These are phyloP conservation scores for Peromyscus nudipes DNA, from an alignment of 2,797 vertebrate genomes.

Conservation along the genomic window DNA sequence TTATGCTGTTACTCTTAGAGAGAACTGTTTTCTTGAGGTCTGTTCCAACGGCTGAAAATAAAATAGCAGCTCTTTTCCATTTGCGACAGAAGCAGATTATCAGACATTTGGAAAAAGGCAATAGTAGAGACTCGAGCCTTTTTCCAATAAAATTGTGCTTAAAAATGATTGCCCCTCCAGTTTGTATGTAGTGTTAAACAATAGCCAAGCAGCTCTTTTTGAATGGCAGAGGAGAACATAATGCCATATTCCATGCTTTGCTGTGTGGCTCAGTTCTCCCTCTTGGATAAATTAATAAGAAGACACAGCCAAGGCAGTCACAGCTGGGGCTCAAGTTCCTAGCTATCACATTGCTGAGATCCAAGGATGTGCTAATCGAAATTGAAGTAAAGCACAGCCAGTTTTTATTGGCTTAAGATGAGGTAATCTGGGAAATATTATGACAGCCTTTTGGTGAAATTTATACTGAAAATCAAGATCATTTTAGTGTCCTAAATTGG, in stretches of 20 bases:
- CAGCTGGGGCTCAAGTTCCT: conserved; percentile 14
- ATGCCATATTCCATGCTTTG: neutral
- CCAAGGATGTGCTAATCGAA: neutral
- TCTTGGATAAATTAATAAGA: conserved; percentile 54
- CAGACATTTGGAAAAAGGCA: neutral
- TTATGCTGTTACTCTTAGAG: neutral
- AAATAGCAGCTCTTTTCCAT: conserved; percentile 2
- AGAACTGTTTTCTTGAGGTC: conserved; percentile 31
- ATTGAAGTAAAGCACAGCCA: neutral
- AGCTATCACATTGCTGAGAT: neutral
- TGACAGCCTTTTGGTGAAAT: neutral
- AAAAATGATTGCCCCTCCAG: neutral
- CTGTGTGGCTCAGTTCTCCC: neutral
- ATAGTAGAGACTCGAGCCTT: neutral
- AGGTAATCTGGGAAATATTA: neutral
- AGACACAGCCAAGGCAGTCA: neutral
- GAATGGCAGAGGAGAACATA: neutral
- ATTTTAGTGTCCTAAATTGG: neutral
- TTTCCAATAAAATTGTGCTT: conserved; percentile 7
- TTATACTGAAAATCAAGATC: neutral
- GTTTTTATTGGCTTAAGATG: neutral
- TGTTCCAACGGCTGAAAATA: neutral
- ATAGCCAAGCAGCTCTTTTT: neutral
- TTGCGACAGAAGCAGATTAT: neutral
- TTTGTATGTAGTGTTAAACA: neutral